phyloP scores from a whole-genome alignment of 92 coral and sea anemone species.

The Actinostola sp. region DNA sequence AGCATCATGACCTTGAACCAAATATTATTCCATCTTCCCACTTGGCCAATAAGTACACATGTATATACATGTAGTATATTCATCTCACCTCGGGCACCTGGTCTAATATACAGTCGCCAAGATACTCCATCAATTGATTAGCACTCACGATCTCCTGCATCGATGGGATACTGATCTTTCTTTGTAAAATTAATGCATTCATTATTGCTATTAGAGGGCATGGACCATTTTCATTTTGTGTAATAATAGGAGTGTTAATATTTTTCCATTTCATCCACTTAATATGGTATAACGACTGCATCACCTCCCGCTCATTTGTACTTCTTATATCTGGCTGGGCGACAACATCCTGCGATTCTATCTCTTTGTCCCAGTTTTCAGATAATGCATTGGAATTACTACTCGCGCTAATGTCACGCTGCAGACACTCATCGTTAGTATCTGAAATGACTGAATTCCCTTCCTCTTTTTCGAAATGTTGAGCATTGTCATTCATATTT shows the following conservation, averaged over 20 bases:
- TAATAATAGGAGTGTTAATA: conserved; percentile 81
- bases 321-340: neutral
- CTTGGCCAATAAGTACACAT: neutral
- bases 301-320: conserved; percentile 22
- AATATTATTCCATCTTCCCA: no score
- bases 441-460: neutral
- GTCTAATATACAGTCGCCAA: conserved; percentile 88
- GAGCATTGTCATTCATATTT: neutral
- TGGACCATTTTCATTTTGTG: conserved; percentile 99
- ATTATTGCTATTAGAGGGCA: conserved; percentile 94
- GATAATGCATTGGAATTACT: no score
- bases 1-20: no score
- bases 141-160: conserved; percentile 90
- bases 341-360: neutral
- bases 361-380: neutral
- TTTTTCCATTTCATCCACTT: conserved; percentile 97
- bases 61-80: neutral
- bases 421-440: neutral
- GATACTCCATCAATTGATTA: conserved; percentile 92
- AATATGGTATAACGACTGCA: conserved; percentile 79
- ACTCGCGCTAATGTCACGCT: neutral
- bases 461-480: neutral
- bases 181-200: conserved; percentile 78
- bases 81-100: conserved; percentile 89
- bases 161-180: conserved; percentile 76